These are phyloP conservation scores for Etheostoma nigrum DNA, from an alignment of 2,797 vertebrate species.

Conservation along the genomic window DNA sequence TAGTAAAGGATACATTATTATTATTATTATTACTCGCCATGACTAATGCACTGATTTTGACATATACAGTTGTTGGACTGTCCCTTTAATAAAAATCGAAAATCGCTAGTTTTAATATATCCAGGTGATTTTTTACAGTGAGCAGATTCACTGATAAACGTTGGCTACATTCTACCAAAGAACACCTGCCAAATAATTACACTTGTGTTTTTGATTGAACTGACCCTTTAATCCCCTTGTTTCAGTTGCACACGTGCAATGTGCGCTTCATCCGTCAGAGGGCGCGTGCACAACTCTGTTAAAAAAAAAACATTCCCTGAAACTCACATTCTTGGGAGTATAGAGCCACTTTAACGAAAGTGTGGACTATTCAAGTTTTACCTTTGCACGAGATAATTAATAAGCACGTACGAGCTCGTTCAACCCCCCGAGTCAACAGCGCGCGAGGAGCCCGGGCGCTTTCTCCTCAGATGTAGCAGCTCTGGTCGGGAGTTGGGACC, in stretches of 20 bases:
- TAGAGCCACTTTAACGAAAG: constrained; percentile 53
- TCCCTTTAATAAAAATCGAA: not conserved
- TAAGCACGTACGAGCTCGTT: constrained; percentile 38
- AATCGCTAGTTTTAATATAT: not conserved
- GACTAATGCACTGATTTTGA: too few species aligned
- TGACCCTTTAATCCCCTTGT: constrained; percentile 28
- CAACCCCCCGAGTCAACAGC: constrained; percentile 16
- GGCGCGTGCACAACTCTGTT: constrained; percentile 51
- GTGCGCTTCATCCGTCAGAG: constrained; percentile 47
- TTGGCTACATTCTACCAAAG: too few species aligned
- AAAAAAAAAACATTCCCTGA: constrained; percentile 21
- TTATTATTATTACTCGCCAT: too few species aligned
- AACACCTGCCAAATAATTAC: not conserved
- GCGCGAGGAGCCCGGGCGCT: constrained; percentile 35
- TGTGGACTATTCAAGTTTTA: constrained; percentile 22
- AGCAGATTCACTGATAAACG: not conserved
- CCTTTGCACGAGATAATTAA: constrained; percentile 4
- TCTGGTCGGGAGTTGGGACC: constrained; percentile 41
- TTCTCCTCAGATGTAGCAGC: constrained; percentile 19
- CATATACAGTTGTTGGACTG: not conserved
- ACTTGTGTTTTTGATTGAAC: not conserved
- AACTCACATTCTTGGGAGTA: constrained; percentile 48
- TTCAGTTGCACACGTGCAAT: constrained; percentile 17
- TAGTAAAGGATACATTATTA: too few species aligned
- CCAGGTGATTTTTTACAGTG: not conserved